Percentiles rank a stretch among this genome's conserved stretches.
Conservation (phyloP, 2,797 vertebrate species). For the Periophthalmus magnuspinnatus region DNA sequence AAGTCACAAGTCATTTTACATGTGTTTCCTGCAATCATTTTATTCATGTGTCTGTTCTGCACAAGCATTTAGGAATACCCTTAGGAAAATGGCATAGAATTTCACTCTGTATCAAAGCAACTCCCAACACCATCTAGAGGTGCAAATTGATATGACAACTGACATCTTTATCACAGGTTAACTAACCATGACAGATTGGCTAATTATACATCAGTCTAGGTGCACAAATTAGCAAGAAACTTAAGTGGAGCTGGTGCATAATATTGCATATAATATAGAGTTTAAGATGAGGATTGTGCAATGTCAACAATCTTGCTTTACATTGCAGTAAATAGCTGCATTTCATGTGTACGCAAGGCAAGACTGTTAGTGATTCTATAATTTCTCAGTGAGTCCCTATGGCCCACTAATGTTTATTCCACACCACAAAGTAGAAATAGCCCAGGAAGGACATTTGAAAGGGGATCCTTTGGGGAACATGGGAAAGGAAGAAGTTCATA, state of each 20-base stretch:
- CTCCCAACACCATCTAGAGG: background rate
- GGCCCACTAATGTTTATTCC: conserved; percentile 32
- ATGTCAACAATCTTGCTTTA: background rate
- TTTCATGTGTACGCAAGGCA: background rate
- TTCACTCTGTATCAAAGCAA: background rate
- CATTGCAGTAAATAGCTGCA: background rate
- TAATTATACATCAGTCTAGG: background rate
- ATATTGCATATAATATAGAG: background rate
- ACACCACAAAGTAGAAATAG: conserved; percentile 17
- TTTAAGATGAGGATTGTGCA: background rate
- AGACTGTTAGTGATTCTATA: background rate
- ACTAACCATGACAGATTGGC: background rate
- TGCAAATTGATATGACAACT: background rate
- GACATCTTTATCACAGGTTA: background rate
- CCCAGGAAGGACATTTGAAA: conserved; percentile 47
- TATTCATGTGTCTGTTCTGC: background rate
- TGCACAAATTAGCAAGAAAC: background rate
- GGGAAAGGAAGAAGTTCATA: conserved; percentile 28
- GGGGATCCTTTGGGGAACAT: conserved; percentile 40
- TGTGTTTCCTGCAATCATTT: background rate
- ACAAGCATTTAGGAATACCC: background rate
- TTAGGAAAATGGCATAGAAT: background rate
- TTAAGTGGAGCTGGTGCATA: background rate
- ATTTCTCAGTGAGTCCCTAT: conserved; percentile 14
- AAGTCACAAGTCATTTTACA: background rate